phyloP scores from a whole-genome alignment of 2,797 vertebrate species.

The Hephaestus fuliginosus region DNA sequence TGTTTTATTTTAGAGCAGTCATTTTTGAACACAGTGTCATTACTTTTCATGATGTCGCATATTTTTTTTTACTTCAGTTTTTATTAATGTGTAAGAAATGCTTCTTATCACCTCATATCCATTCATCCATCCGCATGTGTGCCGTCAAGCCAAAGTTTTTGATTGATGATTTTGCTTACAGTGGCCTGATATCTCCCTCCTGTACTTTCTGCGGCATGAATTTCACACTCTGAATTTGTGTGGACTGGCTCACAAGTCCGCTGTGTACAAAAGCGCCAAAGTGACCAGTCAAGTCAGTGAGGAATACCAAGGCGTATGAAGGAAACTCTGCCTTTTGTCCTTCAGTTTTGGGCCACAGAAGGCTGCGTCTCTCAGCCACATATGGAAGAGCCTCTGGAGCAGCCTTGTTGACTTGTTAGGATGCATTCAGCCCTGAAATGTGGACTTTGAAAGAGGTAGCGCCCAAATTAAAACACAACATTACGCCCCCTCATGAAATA shows the following conservation, averaged over 20 bases:
- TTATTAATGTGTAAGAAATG: not conserved
- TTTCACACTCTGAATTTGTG: not conserved
- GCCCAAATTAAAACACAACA: not conserved
- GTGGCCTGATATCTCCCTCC: not conserved
- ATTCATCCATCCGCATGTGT: conserved; percentile 6
- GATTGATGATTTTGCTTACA: conserved; percentile 3
- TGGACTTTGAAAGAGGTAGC: not conserved
- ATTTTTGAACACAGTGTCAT: not conserved
- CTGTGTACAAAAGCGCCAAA: conserved; percentile 15
- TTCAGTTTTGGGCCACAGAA: conserved; percentile 18
- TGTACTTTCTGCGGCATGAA: not conserved
- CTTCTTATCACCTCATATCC: not conserved
- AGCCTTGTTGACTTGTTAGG: not conserved
- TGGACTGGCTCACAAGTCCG: not conserved
- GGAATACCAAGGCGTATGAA: conserved; percentile 9
- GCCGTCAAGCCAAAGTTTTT: not conserved
- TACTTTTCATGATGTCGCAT: not conserved
- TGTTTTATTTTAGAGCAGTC: not conserved
- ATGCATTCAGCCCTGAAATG: not conserved
- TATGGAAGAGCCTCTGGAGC: not conserved
- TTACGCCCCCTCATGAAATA: not conserved
- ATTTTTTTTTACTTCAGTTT: not conserved
- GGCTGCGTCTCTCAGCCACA: conserved; percentile 7
- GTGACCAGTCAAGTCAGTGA: conserved; percentile 9
- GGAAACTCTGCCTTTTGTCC: conserved; percentile 11